Evolutionary conservation across 2,797 vertebrate species (phyloP), one percentile per base, ranked within the genome.

Genomic region (Melanotaenia maccullochi): DNA sequence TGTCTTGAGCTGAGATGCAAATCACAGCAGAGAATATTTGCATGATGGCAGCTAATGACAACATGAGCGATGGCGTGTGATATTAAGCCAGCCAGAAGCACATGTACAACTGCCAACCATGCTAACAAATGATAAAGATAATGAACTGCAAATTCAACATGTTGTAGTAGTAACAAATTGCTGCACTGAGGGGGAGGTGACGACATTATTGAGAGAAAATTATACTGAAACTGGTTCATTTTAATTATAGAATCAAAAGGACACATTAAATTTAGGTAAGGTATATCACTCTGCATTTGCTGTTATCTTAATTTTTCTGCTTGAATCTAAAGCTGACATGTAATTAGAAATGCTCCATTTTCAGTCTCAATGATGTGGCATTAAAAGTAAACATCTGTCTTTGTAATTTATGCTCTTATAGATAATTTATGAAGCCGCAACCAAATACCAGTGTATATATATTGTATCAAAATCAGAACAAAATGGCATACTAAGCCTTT

Each of bases 1-100:
- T 9, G 65, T 83, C 74, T 38, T 74, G 33, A 76, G 76, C n/a
- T 0, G 3, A 60, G 65, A 88, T 90, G 85, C 82, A 90, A 90
- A 89, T 86, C 81, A 80, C 78, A 78, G 82, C 85, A 75, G 88
- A 81, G 52, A 65, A 76, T 24, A 82, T 90, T 85, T 89, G 83
- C 85, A 87, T 87, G 79, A 68, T 81, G 73, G 58, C 75, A 59
- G 72, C 73, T 78, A 66, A 85, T 81, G 63, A 75, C 75, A 62
- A 67, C 24, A 44, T 84, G 84, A 91, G 64, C 59, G 82, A 92
- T 88, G 88, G 65, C 74, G 72, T 57, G 67, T 54, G 68, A 87
- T 89, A 88, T 91, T 91, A 88, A 90, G 87, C 65, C 66, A 82
- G 58, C 70, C 73, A 68, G 65, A 2, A 71, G 55, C 30, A 18